These are phyloP conservation scores for Tuta absoluta DNA, from an alignment of 2,888 invertebrate genomes.

Conservation along the genomic window DNA sequence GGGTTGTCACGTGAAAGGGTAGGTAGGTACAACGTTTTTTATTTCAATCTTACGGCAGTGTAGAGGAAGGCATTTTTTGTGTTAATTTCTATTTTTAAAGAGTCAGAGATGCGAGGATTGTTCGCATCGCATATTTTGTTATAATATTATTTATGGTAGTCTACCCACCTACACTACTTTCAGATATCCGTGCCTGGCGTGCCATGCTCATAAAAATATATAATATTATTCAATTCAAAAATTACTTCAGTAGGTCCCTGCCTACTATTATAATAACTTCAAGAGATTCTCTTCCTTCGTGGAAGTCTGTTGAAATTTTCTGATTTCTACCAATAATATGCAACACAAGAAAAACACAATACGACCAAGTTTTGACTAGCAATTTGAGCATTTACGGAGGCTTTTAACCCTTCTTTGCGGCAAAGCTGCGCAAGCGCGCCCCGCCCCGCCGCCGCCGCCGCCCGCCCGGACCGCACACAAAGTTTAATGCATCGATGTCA, in stretches of 20 bases:
- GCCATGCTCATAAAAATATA: too few species aligned
- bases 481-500: slow-evolving; percentile 53
- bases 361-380: neutral
- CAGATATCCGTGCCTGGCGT: too few species aligned
- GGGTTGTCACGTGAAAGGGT: slow-evolving; percentile 46
- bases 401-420: neutral
- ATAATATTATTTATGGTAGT: too few species aligned
- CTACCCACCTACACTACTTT: too few species aligned
- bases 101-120: neutral
- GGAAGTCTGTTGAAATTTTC: too few species aligned
- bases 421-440: slow-evolving; percentile 27
- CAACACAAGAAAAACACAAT: too few species aligned
- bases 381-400: neutral
- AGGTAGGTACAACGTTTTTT: slow-evolving; percentile 48
- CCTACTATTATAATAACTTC: too few species aligned
- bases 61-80: slow-evolving; percentile 40
- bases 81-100: slow-evolving; percentile 40
- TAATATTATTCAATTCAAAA: too few species aligned
- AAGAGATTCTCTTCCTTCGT: too few species aligned
- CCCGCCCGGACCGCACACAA: slow-evolving; percentile 68
- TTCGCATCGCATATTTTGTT: neutral
- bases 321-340: too few species aligned
- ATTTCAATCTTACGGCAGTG: slow-evolving; percentile 41
- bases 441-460: too few species aligned
- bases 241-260: too few species aligned